These are phyloP conservation scores for Peromyscus maniculatus DNA, from an alignment of 2,113 vertebrate species.

Conservation along the genomic window DNA sequence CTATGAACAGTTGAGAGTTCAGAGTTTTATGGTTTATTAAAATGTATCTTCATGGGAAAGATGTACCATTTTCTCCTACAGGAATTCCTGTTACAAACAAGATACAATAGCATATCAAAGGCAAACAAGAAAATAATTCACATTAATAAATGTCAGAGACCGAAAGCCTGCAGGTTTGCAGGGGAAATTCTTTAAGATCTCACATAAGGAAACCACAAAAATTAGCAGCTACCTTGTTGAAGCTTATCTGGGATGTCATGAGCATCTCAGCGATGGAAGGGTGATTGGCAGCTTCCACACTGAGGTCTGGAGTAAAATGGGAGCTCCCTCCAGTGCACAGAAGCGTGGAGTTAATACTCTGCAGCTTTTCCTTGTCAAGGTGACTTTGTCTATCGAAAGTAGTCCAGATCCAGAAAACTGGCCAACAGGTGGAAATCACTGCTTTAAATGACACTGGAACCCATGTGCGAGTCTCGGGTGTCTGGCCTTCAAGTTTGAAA, in stretches of 20 bases:
- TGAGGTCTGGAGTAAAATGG: neutral
- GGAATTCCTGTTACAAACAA: constrained; percentile 64
- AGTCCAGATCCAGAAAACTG: constrained; percentile 5
- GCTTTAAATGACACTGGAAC: neutral
- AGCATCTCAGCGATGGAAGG: neutral
- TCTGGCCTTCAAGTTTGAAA: neutral
- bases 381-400: neutral
- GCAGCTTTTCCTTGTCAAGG: neutral
- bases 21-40: constrained; percentile 72
- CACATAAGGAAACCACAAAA: neutral
- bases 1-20: constrained; percentile 61
- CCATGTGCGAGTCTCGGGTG: neutral
- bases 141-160: constrained; percentile 42
- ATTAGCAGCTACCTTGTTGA: constrained; percentile 32
- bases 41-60: constrained; percentile 61
- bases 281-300: neutral
- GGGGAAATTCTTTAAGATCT: constrained; percentile 6
- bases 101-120: constrained; percentile 62
- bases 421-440: neutral
- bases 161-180: constrained; percentile 23
- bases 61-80: constrained; percentile 50
- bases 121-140: constrained; percentile 71
- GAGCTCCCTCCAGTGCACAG: neutral
- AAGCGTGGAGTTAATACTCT: neutral
- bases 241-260: neutral